phyloP scores from a whole-genome alignment of 2,888 invertebrate species.

The Carcina quercana region DNA sequence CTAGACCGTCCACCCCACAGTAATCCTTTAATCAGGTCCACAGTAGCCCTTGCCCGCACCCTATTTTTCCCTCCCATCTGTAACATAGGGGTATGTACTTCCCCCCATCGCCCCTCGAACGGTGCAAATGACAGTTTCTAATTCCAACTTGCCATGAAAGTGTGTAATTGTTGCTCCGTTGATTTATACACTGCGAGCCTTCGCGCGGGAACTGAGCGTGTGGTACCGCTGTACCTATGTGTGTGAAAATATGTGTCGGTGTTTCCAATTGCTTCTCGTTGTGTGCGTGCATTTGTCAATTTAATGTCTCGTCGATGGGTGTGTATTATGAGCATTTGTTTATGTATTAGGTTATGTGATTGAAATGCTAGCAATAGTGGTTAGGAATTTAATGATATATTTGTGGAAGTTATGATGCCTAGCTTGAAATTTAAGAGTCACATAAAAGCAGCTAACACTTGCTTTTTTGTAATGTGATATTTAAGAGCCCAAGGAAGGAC shows the following conservation, averaged over 20 bases:
- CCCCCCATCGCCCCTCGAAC: slow-evolving; percentile 51
- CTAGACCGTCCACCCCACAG: slow-evolving; percentile 66
- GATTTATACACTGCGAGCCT: slow-evolving; percentile 69
- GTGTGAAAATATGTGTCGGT: slow-evolving; percentile 15
- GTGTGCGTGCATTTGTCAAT: slow-evolving; percentile 18
- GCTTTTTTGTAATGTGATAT: too few relatives aligned
- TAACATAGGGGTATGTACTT: slow-evolving; percentile 37
- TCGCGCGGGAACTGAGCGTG: slow-evolving; percentile 49
- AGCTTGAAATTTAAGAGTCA: too few relatives aligned
- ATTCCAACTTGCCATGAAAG: slow-evolving; percentile 76
- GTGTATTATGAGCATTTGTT: slow-evolving; percentile 26
- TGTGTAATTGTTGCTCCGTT: slow-evolving; percentile 74
- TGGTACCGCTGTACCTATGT: slow-evolving; percentile 28
- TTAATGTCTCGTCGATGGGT: slow-evolving; percentile 17
- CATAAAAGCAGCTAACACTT: too few relatives aligned
- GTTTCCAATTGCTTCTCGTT: slow-evolving; percentile 4
- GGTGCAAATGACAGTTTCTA: slow-evolving; percentile 77
- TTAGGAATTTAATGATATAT: too few relatives aligned
- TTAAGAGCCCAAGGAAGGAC: too few relatives aligned
- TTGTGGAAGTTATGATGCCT: too few relatives aligned
- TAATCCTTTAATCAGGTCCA: slow-evolving; percentile 74
- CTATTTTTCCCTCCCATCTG: slow-evolving; percentile 62
- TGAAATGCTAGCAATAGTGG: too few relatives aligned
- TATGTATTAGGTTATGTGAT: too few relatives aligned
- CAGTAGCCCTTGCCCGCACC: slow-evolving; percentile 68